Evolutionary conservation across 2,797 vertebrate species (phyloP).

Genomic region (Todus mexicanus): DNA sequence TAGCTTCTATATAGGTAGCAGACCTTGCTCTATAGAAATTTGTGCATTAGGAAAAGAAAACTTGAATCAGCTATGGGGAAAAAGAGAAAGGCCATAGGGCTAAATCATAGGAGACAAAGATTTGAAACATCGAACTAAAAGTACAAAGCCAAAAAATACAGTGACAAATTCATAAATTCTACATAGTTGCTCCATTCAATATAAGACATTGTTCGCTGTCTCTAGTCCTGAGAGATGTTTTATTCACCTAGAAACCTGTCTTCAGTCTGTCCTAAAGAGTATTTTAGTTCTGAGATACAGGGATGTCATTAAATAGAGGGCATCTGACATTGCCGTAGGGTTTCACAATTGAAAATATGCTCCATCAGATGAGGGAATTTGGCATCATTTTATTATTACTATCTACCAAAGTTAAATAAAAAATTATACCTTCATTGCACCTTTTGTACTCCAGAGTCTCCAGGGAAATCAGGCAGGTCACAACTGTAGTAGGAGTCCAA

Average conservation of each 20-base stretch:
- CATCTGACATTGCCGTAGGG: conserved; percentile 3
- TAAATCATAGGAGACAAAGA: conserved; percentile 5
- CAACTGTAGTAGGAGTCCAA: neutral
- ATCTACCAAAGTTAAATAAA: neutral
- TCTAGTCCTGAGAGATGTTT: neutral
- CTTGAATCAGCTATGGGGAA: neutral
- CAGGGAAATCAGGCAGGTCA: neutral
- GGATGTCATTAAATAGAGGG: conserved; percentile 38
- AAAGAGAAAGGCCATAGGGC: conserved; percentile 5
- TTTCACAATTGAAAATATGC: conserved; percentile 15
- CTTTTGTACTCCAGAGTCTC: neutral
- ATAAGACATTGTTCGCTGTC: neutral
- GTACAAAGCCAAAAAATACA: conserved; percentile 18
- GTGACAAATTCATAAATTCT: conserved; percentile 36
- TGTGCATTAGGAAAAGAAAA: neutral
- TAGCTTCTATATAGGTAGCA: neutral
- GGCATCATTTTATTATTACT: neutral
- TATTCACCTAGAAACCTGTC: conserved; percentile 18
- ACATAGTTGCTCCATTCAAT: neutral
- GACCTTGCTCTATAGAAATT: conserved; percentile 7
- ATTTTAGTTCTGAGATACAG: conserved; percentile 38
- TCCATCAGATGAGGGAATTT: neutral
- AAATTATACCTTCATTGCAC: neutral
- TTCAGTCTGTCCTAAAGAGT: conserved; percentile 1
- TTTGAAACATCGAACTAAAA: neutral